Evolutionary conservation across 2,113 vertebrate genomes (phyloP), one percentile per base, ranked within the genome.

Genomic region (Irena cyanogastra): DNA sequence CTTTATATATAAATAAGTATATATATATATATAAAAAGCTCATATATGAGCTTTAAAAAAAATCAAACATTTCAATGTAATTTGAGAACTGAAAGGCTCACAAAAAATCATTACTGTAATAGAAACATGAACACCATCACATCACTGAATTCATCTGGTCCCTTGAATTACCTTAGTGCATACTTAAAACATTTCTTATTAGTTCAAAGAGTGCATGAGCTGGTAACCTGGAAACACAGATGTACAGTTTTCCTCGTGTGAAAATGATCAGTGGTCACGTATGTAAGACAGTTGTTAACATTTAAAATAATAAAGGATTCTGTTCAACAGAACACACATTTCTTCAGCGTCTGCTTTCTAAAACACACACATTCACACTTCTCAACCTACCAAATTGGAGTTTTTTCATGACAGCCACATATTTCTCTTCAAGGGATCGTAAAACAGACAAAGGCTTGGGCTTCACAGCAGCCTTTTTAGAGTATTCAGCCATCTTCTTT

Each of bases 371-470:
- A 72, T 83, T 90, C 52, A 87, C 78, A 74, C 53, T 78, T 90
- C 16, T 84, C 68, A 94, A 98, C 99, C 98, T 97, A 99, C 99
- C 99, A 82, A 99, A 99, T 87, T 99, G 99, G 49, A 99, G 98
- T 94, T 99, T 99, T 97, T 99, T 99, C 99, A 99, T 99, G 91
- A 98, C 98, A 86, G 98, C 99, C 26, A 99, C 99, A 70, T 99
- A 99, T 94, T 99, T 99, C 93, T 99, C 99, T 98, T 99, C 99
- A 72, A 99, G 97, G 68, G 99, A 99, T 61, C 99, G 98, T 69
- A 99, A 98, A 86, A 99, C 95, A 90, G 98, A 99, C 91, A 99
- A 97, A 37, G 99, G 99, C 92, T 99, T 99, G n/a, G 99, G 98
- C 88, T 99, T 98, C 95, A 97, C 97, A 26, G 98, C 93, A 28